These are phyloP conservation scores for Hydropsyche betteni DNA, from an alignment of 2,888 invertebrate genomes.

Conservation along the genomic window DNA sequence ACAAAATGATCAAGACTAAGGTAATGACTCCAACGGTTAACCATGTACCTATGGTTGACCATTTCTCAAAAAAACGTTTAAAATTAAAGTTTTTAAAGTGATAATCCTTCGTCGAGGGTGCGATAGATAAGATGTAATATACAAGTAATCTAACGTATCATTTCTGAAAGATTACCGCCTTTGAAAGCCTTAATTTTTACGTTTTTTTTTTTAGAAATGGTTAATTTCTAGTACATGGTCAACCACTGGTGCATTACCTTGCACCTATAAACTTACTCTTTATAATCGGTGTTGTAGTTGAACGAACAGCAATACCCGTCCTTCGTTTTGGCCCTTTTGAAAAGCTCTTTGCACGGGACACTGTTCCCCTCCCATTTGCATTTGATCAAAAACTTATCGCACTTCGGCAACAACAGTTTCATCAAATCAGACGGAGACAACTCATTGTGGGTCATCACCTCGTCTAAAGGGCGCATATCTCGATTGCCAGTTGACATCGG, in stretches of 20 bases:
- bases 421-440: conserved; percentile 52
- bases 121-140: no score
- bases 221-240: no score
- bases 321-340: conserved; percentile 54
- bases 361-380: conserved; percentile 56
- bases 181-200: no score
- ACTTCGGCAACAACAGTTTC: conserved; percentile 54
- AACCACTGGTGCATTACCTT: neutral
- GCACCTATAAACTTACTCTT: conserved; percentile 47
- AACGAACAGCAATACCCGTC: conserved; percentile 59
- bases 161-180: no score
- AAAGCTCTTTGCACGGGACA: conserved; percentile 54
- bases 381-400: conserved; percentile 55
- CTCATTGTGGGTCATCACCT: conserved; percentile 54
- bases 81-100: neutral
- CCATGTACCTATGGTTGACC: no score
- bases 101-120: no score
- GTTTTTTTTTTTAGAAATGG: neutral
- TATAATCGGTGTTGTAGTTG: conserved; percentile 54
- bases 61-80: no score
- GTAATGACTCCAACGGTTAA: no score
- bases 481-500: conserved; percentile 51
- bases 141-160: no score
- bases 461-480: conserved; percentile 53
- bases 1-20: no score